Base-by-base conservation (phyloP, 2,113 vertebrate genomes). In the Bagarius yarrelli region DNA sequence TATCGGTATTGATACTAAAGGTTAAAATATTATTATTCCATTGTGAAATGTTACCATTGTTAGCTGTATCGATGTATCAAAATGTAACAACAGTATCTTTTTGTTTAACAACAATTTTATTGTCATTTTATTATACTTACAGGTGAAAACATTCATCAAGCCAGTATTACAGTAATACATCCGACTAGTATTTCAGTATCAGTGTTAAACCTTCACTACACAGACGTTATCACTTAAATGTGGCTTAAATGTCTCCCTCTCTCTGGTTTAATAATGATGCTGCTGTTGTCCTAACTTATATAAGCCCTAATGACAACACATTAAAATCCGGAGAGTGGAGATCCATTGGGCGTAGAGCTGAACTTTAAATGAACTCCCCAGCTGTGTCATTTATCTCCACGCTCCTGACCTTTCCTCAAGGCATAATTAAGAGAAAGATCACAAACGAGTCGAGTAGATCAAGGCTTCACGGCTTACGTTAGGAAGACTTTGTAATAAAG, bases 391-490 rank as follows among this genome's bases (percentile, higher is more conserved):
- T 79, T 79, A 59, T 70, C 53, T 70, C 47, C 1, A 1, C 16
- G 16, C 52, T 5, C 44, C 63, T 79, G 77, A 79, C 77, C 77
- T 69, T 79, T 69, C 34, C 32, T 40, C 32, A 6, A 16, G 52
- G 36, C 66, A 16, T 79, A 79, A 79, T 79, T 70, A 79, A 79
- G 53, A 73, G 52, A 73, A 55, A 55, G 27, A 73, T 73, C 70
- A 34, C 27, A 55, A 34, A 34, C 21, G 27, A 55, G 50, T 69
- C 25, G 19, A 75, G 56, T 32, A 77, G 57, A 77, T 77, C 25
- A 32, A 76, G 75, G 15, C 52, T 52, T 50, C 4, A 19, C 2
- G 12, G 44, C 50, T 21, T 55, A 73, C 5, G 23, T 55, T 73
- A 23, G 50, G 8, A 34, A 0, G 19, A 30, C 16, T 55, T 34